phyloP scores from a whole-genome alignment of 2,888 invertebrate genomes.

The Harpagoxenus sublaevis region DNA sequence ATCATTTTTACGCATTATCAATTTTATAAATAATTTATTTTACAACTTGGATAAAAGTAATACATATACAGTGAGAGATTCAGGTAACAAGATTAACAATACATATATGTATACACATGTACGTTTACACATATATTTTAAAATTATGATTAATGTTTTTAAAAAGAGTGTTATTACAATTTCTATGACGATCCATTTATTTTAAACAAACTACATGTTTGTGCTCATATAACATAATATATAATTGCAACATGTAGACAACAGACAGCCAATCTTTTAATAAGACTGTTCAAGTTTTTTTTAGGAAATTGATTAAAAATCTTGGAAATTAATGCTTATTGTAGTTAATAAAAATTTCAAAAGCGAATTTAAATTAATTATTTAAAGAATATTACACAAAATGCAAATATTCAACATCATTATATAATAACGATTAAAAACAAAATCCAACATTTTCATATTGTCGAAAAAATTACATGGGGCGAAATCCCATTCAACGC shows the following conservation, averaged over 20 bases:
- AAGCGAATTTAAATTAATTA: neutral
- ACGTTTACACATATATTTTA: slow-evolving; percentile 45
- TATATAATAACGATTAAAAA: neutral
- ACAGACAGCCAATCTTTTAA: neutral
- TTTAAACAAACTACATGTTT: slow-evolving; percentile 56
- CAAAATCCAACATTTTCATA: neutral
- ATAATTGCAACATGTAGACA: neutral
- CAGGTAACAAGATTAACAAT: slow-evolving; percentile 71
- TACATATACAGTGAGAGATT: slow-evolving; percentile 71
- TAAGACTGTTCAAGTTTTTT: neutral
- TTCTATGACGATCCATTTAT: slow-evolving; percentile 47
- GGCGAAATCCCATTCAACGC: neutral
- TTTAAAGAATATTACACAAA: neutral
- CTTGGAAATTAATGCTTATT: neutral
- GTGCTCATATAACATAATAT: slow-evolving; percentile 1
- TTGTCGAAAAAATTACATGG: neutral
- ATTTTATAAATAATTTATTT: slow-evolving; percentile 81
- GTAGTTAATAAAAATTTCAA: neutral
- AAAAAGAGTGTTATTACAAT: slow-evolving; percentile 44
- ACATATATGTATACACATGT: slow-evolving; percentile 10
- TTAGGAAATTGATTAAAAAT: neutral
- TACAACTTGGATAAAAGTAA: slow-evolving; percentile 79
- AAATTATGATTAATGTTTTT: slow-evolving; percentile 49
- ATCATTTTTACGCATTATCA: neutral
- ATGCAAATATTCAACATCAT: neutral